Base-by-base conservation (phyloP, 2,797 vertebrate genomes). In the Tapirus indicus region DNA sequence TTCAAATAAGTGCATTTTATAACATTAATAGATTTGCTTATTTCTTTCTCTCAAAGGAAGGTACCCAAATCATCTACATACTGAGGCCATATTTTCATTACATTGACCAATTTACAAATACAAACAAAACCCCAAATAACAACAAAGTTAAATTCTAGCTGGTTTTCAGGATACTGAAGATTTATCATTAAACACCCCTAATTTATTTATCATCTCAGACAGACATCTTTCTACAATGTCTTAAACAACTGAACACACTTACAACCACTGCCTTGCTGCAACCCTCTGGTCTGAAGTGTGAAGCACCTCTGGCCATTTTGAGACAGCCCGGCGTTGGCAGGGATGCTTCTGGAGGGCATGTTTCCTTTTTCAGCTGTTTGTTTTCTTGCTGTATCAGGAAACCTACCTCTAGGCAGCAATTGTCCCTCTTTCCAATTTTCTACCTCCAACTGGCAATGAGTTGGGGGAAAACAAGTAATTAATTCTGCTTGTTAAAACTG, bases 41-140 rank as follows among this genome's bases (percentile, higher is more conserved):
- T 93, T 87, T 52, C 41, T 21, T 92, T 66, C 66, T 95, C 54
- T 25, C 78, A 49, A 92, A 98, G 52, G 44, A 86, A 95, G 75
- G 23, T 7, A 94, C 29, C 87, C 29, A 52, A 44, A 77, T 68
- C 29, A 58, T 75, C 44, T 79, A 71, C 8, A 68, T 20, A 87
- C 1, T 47, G 71, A 96, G 82, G 47, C 32, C 17, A 7, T 38
- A 64, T 62, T 96, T 90, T 95, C 47, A 91, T 91, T 38, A 91
- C 35, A 86, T 0, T 77, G 44, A 84, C 47, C 88, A 85, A 72
- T 49, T 96, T 64, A 94, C 38, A 96, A 88, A 77, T 17, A 29
- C 52, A 47, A 74, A 32, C 62, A 14, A 79, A 79, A 62, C 29
- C 29, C 35, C 32, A 88, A 86, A 27, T 35, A 91, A 69, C 32